Conservation (phyloP, 2,113 vertebrate genomes). For the Pelecanoides urinatrix region DNA sequence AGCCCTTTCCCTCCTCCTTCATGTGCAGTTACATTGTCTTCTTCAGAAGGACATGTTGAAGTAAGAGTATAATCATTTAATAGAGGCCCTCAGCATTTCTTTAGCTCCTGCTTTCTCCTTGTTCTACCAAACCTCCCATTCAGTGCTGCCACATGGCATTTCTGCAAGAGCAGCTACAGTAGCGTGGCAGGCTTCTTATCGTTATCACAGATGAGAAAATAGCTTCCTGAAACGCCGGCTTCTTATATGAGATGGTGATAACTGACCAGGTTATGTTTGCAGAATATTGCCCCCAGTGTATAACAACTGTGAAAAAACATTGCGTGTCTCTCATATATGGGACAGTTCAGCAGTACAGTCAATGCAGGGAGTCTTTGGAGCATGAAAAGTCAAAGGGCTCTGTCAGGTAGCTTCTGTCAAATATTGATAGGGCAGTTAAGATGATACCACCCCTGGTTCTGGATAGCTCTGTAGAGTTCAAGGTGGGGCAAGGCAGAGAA, state of each 20-base stretch:
- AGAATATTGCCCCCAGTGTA: not conserved
- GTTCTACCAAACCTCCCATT: not conserved
- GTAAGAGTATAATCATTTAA: not conserved
- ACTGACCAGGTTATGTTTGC: not conserved
- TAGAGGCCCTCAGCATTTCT: not conserved
- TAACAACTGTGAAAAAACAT: not conserved
- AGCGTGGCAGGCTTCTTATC: not conserved
- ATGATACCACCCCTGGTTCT: not conserved
- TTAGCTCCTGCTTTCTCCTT: not conserved
- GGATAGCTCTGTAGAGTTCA: not conserved
- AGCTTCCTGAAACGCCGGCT: not conserved
- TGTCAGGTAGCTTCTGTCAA: not conserved
- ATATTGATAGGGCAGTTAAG: not conserved
- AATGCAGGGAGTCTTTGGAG: not conserved
- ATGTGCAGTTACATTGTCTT: not conserved
- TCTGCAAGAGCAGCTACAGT: not conserved
- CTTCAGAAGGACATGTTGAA: not conserved
- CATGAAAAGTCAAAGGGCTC: not conserved
- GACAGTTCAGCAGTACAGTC: not conserved
- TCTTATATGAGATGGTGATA: not conserved
- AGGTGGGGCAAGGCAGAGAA: not conserved
- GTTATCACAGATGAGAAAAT: not conserved
- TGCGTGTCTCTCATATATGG: not conserved
- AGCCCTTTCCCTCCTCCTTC: not conserved
- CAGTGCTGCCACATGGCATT: not conserved